These are phyloP conservation scores for Kryptolebias marmoratus DNA, from an alignment of 2,113 vertebrate species.

Conservation along the genomic window DNA sequence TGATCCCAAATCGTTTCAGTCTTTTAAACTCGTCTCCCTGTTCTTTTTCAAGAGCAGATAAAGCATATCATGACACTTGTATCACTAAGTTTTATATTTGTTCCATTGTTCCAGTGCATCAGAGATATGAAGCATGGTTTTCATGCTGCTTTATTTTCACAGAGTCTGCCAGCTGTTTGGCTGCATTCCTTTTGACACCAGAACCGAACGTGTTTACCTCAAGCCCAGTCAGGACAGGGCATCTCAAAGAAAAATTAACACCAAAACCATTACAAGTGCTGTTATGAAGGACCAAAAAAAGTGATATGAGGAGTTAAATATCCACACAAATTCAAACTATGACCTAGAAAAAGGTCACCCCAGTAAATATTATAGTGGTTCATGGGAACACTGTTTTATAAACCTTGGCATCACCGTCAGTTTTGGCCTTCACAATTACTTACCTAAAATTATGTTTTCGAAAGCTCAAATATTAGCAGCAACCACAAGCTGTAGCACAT, in stretches of 20 bases:
- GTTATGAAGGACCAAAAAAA: slow-evolving; percentile 30
- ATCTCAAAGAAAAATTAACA: slow-evolving; percentile 43
- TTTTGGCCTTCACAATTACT: too few species aligned
- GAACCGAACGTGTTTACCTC: slow-evolving; percentile 48
- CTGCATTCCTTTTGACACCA: slow-evolving; percentile 52
- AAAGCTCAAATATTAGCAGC: too few species aligned
- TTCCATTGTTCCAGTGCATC: slow-evolving; percentile 41
- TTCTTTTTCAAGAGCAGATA: slow-evolving; percentile 15
- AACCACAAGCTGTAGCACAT: too few species aligned
- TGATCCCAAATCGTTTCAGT: slow-evolving; percentile 2
- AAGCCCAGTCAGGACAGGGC: slow-evolving; percentile 35
- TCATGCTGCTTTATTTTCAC: slow-evolving; percentile 59
- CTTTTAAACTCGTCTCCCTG: neutral
- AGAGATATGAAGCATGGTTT: slow-evolving; percentile 43
- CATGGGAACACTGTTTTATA: too few species aligned
- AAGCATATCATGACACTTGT: slow-evolving; percentile 37
- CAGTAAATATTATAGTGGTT: too few species aligned
- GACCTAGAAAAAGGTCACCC: neutral
- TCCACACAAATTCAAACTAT: slow-evolving; percentile 4
- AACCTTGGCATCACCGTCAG: too few species aligned
- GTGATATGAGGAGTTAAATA: slow-evolving; percentile 18
- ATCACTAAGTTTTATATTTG: slow-evolving; percentile 49
- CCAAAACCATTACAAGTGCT: slow-evolving; percentile 21
- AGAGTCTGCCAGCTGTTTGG: slow-evolving; percentile 57
- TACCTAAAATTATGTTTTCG: too few species aligned